Base-by-base conservation (phyloP, 2,797 vertebrate species). In the Emydoidea blandingii region DNA sequence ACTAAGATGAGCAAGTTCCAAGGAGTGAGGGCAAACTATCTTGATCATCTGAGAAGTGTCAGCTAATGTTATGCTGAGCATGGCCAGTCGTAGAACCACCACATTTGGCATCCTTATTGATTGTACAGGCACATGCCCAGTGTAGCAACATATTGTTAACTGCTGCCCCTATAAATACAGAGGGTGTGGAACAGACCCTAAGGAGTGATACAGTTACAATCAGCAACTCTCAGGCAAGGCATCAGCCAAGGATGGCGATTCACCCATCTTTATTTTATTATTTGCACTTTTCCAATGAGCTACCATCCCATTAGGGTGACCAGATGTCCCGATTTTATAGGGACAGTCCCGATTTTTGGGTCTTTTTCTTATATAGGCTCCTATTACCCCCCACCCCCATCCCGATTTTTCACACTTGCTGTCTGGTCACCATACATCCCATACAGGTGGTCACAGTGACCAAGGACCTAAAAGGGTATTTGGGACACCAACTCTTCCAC, bases 191-290 rank as follows among this genome's bases (percentile, higher is more conserved):
- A 62, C 59, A 18, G 8, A 76, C 15, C 12, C 7, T 80, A 81
- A 92, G 78, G 2, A 14, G 44, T 4, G 62, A 41, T 50, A 8
- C 50, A 54, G 27, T 8, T 62, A 10, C 47, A 82, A 54, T 57
- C 87, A 3, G 1, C 37, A 90, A 1, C 14, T 47, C 49, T 0
- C 2, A 87, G 6, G 10, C 27, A 79, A 1, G 21, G 4, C 79
- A 16, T 82, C 34, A 79, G 44, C 8, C n/a, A 82, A 5, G 5
- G 59, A 52, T 65, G 21, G 6, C 9, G 18, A 23, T 72, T 81
- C 25, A 57, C n/a, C 3, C 81, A 21, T 8, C 41, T 34, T 4
- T 49, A 53, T 52, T 93, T 49, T 0, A 62, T 8, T 34, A 34
- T 31, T 31, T 62, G 59, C 31, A 62, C 31, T 62, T 62, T 62